Percentiles rank a stretch among this genome's conserved stretches.
phyloP scores from a whole-genome alignment of 2,888 invertebrate genomes.

The Hetaerina titia region DNA sequence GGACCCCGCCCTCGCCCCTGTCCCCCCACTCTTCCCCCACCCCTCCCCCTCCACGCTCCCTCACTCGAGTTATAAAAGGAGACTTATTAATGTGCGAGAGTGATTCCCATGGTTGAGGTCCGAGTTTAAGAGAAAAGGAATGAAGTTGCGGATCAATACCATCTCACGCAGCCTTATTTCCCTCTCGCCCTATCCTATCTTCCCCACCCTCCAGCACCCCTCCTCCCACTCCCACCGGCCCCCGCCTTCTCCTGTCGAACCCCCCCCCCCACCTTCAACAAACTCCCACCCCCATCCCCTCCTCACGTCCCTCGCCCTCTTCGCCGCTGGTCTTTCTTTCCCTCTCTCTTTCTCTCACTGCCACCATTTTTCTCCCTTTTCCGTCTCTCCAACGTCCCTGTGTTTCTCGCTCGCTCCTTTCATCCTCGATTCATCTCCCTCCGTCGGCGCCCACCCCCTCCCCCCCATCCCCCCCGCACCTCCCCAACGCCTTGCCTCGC shows the following conservation, averaged over 20 bases:
- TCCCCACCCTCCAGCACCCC: not conserved
- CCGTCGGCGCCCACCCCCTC: not conserved
- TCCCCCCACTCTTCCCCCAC: not conserved
- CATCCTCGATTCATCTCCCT: not conserved
- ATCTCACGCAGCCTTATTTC: slow-evolving; percentile 61
- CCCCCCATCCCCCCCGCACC: too few species aligned
- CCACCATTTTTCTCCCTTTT: not conserved
- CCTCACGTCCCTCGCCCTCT: not conserved
- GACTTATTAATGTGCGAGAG: slow-evolving; percentile 63
- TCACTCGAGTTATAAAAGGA: slow-evolving; percentile 7
- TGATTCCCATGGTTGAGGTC: slow-evolving; percentile 60
- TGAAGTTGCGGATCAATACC: slow-evolving; percentile 62
- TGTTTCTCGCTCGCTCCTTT: not conserved
- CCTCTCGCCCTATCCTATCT: not conserved
- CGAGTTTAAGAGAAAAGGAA: slow-evolving; percentile 51
- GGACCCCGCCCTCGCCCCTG: not conserved
- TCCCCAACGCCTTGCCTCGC: not conserved
- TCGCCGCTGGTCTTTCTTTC: not conserved
- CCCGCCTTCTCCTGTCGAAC: too few species aligned
- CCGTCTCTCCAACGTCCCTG: not conserved
- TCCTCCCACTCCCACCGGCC: not conserved
- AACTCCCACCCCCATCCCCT: not conserved
- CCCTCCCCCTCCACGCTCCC: not conserved
- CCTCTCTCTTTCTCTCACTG: not conserved
- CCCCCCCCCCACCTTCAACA: not conserved